Base-by-base conservation (phyloP, 2,797 vertebrate genomes). In the Zenarchopterus dispar region DNA sequence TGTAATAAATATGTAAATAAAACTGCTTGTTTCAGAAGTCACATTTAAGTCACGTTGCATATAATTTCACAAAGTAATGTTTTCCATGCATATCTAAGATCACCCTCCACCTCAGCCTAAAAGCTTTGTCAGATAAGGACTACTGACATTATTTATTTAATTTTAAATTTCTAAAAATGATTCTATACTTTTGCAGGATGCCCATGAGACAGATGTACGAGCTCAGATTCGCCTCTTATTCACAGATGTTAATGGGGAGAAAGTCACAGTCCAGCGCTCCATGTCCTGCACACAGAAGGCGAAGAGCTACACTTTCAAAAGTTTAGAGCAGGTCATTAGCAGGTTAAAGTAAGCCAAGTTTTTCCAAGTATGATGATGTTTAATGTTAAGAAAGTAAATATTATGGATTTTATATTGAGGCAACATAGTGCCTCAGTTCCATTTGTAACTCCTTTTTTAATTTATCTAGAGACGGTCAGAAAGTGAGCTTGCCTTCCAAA, bases 141-240 rank as follows among this genome's bases (percentile, higher is more conserved):
- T 36, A 16, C 18, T 17, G 11, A 18, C 2, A 8, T n/a, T 13
- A 36, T 39, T n/a, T 22, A 11, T 68, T 0, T 13, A 54, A 5
- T 23, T 26, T 51, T 24, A 50, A 21, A 36, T 19, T n/a, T 0
- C 0, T 26, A n/a, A 13, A 55, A 45, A 0, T 11, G 1, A 50
- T 56, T 2, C 2, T 47, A 17, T 61, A 1, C 11, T 22, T 58
- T 80, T 53, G 9, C 66, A 94, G 94, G 94, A 94, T 2, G 93
- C 91, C 49, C 93, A 98, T 45, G 98, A 99, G 85, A 99, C 96
- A 0, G 98, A 99, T 0, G 97, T 99, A 4, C 90, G 95, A 77
- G 98, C 97, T 26, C 97, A 99, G 86, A 99, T 99, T 70, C 93
- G 95, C 18, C 87, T 99, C 19, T 93, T 96, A 78, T 99, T 99